Base-by-base conservation (phyloP, 2,797 vertebrate species). In the Peromyscus eremicus region DNA sequence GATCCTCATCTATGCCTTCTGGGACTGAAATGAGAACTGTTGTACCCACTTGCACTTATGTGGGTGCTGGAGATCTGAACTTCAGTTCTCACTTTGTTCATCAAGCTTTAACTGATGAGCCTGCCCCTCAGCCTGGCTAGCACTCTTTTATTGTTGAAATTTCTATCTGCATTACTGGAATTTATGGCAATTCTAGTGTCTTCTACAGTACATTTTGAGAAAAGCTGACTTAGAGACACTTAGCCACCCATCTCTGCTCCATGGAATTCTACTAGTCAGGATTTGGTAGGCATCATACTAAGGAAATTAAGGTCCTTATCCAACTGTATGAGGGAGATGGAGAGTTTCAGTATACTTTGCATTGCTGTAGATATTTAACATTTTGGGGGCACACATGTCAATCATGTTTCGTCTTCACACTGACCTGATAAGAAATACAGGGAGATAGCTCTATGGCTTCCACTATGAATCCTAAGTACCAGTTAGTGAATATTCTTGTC, bases 101-200 rank as follows among this genome's bases (percentile, higher is more conserved):
- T 3, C 8, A 40, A 19, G 25, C 4, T 2, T 40, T 71, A 17
- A 29, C 14, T 6, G 14, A 4, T 71, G 85, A 71, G 23, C 32
- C 23, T 27, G 55, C 68, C n/a, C 21, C 12, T 27, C 46, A 70
- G 34, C 34, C 21, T 70, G 21, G 62, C 0, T 17, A 46, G 32
- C 6, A 37, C 64, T 4, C 27, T 27, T 83, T 92, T 75, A 43
- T 79, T n/a, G 62, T 57, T 93, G 77, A 55, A 70, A 46, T 88
- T 94, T 83, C 6, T 75, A 27, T 82, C 89, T 66, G 46, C 75
- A 43, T 66, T 94, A 43, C 79, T 83, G 57, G 13, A 81, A 86
- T 11, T 29, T 73, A n/a, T 34, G 21, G 92, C 37, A 93, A 2
- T 68, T 68, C 29, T 66, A 52, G 4, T 29, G 17, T 71, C 4